Conservation (phyloP, 2,113 vertebrate genomes). For the Dromaius novaehollandiae region DNA sequence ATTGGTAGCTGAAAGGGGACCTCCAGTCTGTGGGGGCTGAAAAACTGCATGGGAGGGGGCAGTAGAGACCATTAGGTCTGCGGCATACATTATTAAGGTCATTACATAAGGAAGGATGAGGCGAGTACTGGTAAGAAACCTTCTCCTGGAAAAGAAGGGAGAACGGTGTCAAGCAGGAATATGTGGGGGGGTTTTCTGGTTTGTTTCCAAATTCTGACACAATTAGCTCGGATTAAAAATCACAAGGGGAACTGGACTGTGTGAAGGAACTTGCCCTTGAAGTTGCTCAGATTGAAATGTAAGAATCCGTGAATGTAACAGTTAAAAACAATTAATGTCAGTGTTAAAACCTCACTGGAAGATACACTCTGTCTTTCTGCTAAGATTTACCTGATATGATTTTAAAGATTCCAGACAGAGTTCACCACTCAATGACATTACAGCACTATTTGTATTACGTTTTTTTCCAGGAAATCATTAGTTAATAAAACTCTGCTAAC, state of each 20-base stretch:
- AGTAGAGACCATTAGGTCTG: fast-evolving
- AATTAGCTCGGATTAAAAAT: neutral
- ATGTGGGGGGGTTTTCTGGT: fast-evolving
- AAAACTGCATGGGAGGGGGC: fast-evolving
- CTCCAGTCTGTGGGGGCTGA: neutral
- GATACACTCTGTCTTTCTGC: neutral
- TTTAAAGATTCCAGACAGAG: neutral
- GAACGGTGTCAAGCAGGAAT: fast-evolving
- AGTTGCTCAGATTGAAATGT: neutral
- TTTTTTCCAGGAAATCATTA: neutral
- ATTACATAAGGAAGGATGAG: neutral
- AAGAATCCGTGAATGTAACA: neutral
- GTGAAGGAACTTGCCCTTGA: neutral
- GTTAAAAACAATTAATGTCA: neutral
- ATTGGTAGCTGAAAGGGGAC: neutral
- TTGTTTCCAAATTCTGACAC: neutral
- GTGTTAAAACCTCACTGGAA: neutral
- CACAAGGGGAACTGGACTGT: neutral
- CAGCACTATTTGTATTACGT: neutral
- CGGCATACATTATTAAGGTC: neutral
- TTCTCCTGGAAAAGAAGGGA: neutral
- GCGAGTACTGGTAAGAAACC: neutral
- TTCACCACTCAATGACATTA: neutral
- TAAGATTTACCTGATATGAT: neutral
- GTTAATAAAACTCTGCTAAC: neutral